These are phyloP conservation scores for Nebria brevicollis DNA, from an alignment of 2,888 invertebrate genomes.

Conservation along the genomic window DNA sequence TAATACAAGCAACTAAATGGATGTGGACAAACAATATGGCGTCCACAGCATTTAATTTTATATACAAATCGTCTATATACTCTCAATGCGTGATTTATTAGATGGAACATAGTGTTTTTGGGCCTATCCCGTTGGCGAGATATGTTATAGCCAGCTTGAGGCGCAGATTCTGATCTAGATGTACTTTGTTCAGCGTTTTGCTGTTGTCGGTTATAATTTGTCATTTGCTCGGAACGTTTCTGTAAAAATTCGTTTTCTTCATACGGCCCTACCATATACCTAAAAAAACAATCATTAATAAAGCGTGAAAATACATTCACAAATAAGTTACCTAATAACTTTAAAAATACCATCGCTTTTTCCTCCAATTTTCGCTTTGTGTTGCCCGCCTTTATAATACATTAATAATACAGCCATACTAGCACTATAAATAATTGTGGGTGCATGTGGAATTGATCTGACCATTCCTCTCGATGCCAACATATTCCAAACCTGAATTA, in stretches of 20 bases:
- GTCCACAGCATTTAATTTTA: slow-evolving; percentile 64
- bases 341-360: slow-evolving; percentile 70
- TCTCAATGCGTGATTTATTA: slow-evolving; percentile 61
- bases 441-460: slow-evolving; percentile 70
- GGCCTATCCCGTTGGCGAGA: slow-evolving; percentile 49
- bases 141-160: slow-evolving; percentile 34
- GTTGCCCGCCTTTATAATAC: slow-evolving; percentile 68
- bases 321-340: slow-evolving; percentile 65
- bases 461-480: slow-evolving; percentile 72
- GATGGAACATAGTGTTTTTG: slow-evolving; percentile 58
- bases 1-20: slow-evolving; percentile 71
- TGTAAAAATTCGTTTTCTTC: slow-evolving; percentile 65
- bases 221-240: slow-evolving; percentile 55
- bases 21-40: slow-evolving; percentile 70
- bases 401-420: slow-evolving; percentile 70
- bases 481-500: slow-evolving; percentile 69
- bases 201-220: slow-evolving; percentile 55
- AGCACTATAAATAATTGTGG: slow-evolving; percentile 73
- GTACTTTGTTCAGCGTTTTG: slow-evolving; percentile 40
- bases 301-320: neutral
- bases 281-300: slow-evolving; percentile 51
- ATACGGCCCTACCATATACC: slow-evolving; percentile 71
- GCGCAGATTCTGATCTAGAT: slow-evolving; percentile 16
- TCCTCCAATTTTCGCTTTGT: slow-evolving; percentile 59
- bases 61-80: slow-evolving; percentile 63